Evolutionary conservation across 1,140 invertebrate species (phyloP), one percentile per base, ranked within the genome.

Genomic region (Scaptomyza graminum): DNA sequence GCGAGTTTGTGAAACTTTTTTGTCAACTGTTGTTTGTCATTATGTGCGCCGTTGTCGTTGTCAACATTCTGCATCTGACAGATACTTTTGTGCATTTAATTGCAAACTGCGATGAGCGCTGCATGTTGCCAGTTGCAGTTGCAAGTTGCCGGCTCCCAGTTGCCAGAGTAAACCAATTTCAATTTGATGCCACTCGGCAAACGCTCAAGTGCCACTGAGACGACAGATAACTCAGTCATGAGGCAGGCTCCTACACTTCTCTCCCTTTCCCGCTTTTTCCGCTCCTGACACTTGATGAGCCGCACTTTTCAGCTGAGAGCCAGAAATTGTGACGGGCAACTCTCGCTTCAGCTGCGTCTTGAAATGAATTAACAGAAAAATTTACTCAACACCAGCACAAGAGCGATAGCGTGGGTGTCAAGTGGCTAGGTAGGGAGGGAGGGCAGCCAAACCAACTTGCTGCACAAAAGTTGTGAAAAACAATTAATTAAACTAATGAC

Each of bases 401-500:
- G 9, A 11, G 25, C 22, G 4, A 31, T 22, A 37, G 13, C 28
- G 50, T 18, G 22, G 41, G 39, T 12, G 22, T 25, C 47, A 41
- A 34, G 7, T 34, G 31, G 31, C 12, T 41, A 12, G 25, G 34
- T 5, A 34, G 44, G 16, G 37, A 46, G 28, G 15, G 16, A 43
- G 31, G n/a, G 16, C 18, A 12, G 37, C 37, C 11, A 39, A 7
- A 11, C 37, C 37, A 39, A 12, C 37, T 41, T 5, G 12, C 37
- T 41, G 54, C 39, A 68, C 52, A 46, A 54, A 75, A 68, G 55
- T 74, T 79, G 61, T 63, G 37, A 55, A 50, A 72, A 79, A 83
- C 72, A 79, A 87, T 87, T 87, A 87, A 87, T 87, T 87, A 83
- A 78, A 49, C 57, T 83, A 87, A 87, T 87, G 82, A 87, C 82